A percentile compares a stretch with the other conserved stretches of the same genome.
phyloP scores from a whole-genome alignment of 2,113 vertebrate genomes.

The Grammatotria lemairii region DNA sequence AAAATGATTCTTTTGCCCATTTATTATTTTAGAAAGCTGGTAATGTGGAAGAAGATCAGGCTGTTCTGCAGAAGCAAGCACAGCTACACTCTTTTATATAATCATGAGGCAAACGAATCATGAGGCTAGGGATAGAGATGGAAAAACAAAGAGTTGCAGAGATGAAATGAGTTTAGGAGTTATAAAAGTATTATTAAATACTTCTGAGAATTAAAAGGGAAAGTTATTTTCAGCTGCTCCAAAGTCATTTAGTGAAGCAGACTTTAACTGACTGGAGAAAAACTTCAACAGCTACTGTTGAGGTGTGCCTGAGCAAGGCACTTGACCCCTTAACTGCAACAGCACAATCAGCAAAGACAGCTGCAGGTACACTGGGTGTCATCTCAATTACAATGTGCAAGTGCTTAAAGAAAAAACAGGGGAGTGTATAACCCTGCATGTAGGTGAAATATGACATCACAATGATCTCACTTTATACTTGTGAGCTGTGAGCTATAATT shows the following conservation, averaged over 20 bases:
- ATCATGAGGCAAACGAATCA: background rate
- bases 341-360: background rate
- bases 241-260: background rate
- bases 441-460: slow-evolving; percentile 7
- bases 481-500: background rate
- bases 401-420: background rate
- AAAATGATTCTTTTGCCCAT: slow-evolving; percentile 7
- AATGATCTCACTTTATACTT: background rate
- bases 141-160: background rate
- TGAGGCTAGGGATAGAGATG: background rate
- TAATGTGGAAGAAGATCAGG: slow-evolving; percentile 10
- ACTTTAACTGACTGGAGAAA: background rate
- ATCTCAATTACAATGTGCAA: background rate
- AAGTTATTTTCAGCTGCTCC: background rate
- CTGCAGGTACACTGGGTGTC: background rate
- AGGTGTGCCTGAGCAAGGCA: slow-evolving; percentile 40
- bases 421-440: background rate
- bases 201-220: background rate
- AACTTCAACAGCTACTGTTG: background rate
- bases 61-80: slow-evolving; percentile 5
- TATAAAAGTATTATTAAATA: background rate
- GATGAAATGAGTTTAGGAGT: background rate
- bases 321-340: background rate
- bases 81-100: slow-evolving; percentile 22
- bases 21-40: slow-evolving; percentile 2